Base-by-base conservation (phyloP, 2,888 invertebrate genomes). In the Amorpha juglandis region DNA sequence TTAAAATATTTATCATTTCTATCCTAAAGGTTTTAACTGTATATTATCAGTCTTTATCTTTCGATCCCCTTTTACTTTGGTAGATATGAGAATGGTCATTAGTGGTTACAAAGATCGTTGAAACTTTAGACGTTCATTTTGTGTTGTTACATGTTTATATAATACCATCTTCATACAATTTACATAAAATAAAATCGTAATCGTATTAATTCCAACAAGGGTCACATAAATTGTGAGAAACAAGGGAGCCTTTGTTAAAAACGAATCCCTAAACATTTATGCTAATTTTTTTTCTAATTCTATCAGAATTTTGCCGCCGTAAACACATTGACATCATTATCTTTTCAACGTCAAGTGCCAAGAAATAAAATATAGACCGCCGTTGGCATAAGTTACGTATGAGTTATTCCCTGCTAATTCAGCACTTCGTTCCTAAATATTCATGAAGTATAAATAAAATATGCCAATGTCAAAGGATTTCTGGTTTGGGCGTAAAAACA, bases 281-380 rank as follows among this genome's bases (percentile, higher is more conserved):
- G 58, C 58, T 42, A 58, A 58, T 19, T 12, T 12, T 16, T 19
- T 38, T 58, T 12, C 42, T 58, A 58, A 58, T 58, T 58, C 12
- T 19, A 58, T 58, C 58, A 42, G 42, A 58, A 58, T 42, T 58
- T 58, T 58, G 42, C 19, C 42, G 58, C 42, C 42, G 19, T 42
- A 58, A 58, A 58, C 58, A 58, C 42, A 58, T 58, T 42, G 58
- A 58, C 42, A 58, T 58, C 58, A 58, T 58, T 58, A 58, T 58
- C 58, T 58, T 42, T 42, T 42, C 58, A 58, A 58, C 42, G 58
- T 58, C 58, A 58, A 55, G 38, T 42, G 58, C 42, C 58, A 58
- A 58, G 14, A 58, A 42, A 58, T 58, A 58, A 58, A 58, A 42
- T 42, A 42, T 58, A 42, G 38, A 42, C 58, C 19, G 58, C 4